These are phyloP conservation scores for Rhinogobius similis DNA, from an alignment of 2,113 vertebrate genomes.

Conservation along the genomic window DNA sequence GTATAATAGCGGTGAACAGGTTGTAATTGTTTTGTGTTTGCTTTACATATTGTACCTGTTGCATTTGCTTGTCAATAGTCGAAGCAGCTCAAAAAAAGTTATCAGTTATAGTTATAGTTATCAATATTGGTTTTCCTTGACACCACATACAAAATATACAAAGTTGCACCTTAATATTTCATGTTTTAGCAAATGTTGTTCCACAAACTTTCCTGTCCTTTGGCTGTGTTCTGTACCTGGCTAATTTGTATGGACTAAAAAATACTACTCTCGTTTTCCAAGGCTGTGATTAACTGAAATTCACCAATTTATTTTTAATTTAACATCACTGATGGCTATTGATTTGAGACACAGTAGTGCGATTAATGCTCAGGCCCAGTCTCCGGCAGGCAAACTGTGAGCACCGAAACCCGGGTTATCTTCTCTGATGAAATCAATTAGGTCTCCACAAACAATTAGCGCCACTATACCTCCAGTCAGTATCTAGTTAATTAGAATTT, in stretches of 20 bases:
- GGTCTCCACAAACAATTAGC: slow-evolving; percentile 61
- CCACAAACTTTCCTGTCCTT: background rate
- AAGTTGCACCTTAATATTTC: no score
- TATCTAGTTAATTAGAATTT: slow-evolving; percentile 22
- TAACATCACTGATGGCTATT: slow-evolving; percentile 89
- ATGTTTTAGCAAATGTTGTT: no score
- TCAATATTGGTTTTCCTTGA: no score
- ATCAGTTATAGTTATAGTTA: no score
- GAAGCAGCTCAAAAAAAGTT: no score
- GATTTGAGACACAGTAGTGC: slow-evolving; percentile 84
- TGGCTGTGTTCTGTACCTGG: background rate
- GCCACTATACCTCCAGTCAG: background rate
- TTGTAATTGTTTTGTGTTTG: no score
- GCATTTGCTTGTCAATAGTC: no score
- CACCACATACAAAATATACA: no score
- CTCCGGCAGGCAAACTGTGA: slow-evolving; percentile 52
- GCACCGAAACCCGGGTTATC: slow-evolving; percentile 48
- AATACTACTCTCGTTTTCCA: slow-evolving; percentile 75
- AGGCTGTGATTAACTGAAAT: slow-evolving; percentile 76
- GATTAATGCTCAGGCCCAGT: slow-evolving; percentile 64
- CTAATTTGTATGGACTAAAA: no score
- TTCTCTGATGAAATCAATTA: slow-evolving; percentile 61
- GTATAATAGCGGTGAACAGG: no score
- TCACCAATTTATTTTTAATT: slow-evolving; percentile 87
- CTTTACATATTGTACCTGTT: no score